phyloP scores from a whole-genome alignment of 2,797 vertebrate genomes.

The Argyrosomus regius region DNA sequence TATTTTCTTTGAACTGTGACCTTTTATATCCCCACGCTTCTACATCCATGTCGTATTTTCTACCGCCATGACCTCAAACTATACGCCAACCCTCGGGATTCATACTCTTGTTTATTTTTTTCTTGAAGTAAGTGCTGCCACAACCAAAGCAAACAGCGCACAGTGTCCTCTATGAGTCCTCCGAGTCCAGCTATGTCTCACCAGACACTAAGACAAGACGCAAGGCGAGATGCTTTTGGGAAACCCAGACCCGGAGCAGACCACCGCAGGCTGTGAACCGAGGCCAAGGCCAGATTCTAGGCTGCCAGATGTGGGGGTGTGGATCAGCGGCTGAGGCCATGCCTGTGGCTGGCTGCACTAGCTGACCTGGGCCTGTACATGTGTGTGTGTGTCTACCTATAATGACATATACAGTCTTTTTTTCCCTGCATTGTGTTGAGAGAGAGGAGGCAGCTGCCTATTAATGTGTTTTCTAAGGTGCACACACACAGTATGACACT shows the following conservation, averaged over 20 bases:
- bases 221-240: conserved; percentile 51
- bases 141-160: conserved; percentile 39
- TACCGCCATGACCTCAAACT: conserved; percentile 38
- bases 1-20: conserved; percentile 23
- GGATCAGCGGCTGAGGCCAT: conserved; percentile 46
- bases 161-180: neutral
- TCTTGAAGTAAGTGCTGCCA: conserved; percentile 8
- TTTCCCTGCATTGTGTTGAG: conserved; percentile 18
- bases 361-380: conserved; percentile 56
- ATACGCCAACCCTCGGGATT: conserved; percentile 30
- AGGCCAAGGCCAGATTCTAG: conserved; percentile 67
- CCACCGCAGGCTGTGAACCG: conserved; percentile 67
- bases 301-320: conserved; percentile 73
- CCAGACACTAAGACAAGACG: conserved; percentile 33
- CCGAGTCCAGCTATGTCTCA: conserved; percentile 28
- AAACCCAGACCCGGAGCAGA: conserved; percentile 54
- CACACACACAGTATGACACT: conserved; percentile 36
- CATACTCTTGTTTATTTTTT: conserved; percentile 41
- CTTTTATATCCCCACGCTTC: conserved; percentile 8
- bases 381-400: conserved; percentile 17
- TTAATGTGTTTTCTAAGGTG: conserved; percentile 49
- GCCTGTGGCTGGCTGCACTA: conserved; percentile 73
- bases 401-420: neutral
- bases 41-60: neutral
- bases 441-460: conserved; percentile 33